Base-by-base conservation (phyloP, 2,797 vertebrate genomes). In the Argya squamiceps region DNA sequence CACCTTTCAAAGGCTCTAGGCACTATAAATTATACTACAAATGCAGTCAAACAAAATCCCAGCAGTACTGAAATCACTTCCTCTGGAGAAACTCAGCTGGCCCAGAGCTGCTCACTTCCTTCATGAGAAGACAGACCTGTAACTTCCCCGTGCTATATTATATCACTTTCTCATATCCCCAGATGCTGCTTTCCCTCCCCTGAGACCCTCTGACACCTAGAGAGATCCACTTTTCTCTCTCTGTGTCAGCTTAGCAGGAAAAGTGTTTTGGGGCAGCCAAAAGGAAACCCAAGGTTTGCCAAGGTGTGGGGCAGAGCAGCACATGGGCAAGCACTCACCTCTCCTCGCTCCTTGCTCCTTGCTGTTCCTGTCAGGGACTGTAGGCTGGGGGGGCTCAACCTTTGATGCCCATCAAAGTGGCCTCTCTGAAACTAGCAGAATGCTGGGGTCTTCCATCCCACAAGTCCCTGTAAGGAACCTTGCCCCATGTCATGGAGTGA, bases 251-350 rank as follows among this genome's bases (percentile, higher is more conserved):
- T 26, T 17, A 46, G 23, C 16, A 3, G 5, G 15, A 12, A n/a
- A 55, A 3, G 0, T 0, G 1, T 29, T 39, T 19, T 13, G 39
- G 32, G 26, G 15, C 6, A n/a, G 30, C 32, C 53, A 22, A 50
- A 67, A n/a, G 44, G 39, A 71, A 84, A 59, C 3, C 10, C 2
- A 1, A 14, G 15, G 13, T 37, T 74, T 70, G 27, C 39, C 68
- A 29, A 1, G 2, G 73, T 5, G 2, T 9, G 26, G 36, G 39
- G 32, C 52, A 83, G n/a, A 74, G 74, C 14, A 53, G 53, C 46
- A 53, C 64, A 4, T 0, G 2, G 37, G 12, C 0, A 1, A 70
- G 53, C 11, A 49, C 20, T 21, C 27, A 7, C 11, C 32, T 63
- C 12, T 14, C 64, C 27, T 55, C 14, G 37, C 36, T 49, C 21